Conservation (phyloP, 2,113 vertebrate species). For the Aptenodytes forsteri region DNA sequence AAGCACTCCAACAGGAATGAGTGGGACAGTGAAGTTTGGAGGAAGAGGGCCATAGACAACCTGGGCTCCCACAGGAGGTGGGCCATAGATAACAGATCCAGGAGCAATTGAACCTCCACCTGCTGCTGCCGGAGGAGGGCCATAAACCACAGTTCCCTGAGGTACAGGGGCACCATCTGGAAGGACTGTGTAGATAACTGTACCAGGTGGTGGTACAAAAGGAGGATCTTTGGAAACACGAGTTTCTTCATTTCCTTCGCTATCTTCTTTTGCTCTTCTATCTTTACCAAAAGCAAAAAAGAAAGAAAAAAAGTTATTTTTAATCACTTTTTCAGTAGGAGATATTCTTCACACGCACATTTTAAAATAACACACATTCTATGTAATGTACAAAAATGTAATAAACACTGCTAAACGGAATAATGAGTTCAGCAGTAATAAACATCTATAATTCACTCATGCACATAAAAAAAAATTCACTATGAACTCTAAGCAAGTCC, state of each 20-base stretch:
- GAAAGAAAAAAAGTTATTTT: neutral
- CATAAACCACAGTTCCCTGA: constrained; percentile 75
- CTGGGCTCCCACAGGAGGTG: constrained; percentile 72
- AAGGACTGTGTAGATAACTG: constrained; percentile 77
- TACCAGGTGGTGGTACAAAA: constrained; percentile 71
- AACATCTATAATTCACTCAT: neutral
- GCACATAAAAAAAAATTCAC: neutral
- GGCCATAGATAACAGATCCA: constrained; percentile 76
- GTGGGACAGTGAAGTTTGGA: constrained; percentile 65
- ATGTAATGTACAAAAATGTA: neutral
- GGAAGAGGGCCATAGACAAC: constrained; percentile 75
- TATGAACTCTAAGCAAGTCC: neutral
- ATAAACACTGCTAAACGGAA: neutral
- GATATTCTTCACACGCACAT: neutral
- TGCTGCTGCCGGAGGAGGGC: constrained; percentile 62
- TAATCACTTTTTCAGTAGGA: neutral
- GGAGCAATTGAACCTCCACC: constrained; percentile 49
- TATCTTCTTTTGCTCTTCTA: neutral
- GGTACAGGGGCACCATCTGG: constrained; percentile 76
- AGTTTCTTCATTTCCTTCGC: constrained; percentile 60
- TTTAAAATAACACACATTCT: neutral
- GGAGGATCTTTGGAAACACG: neutral
- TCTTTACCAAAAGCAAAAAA: constrained; percentile 13
- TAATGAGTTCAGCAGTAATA: neutral
- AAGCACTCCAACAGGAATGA: constrained; percentile 75